phyloP scores from a whole-genome alignment of 2,888 invertebrate species.

The Zygaena filipendulae region DNA sequence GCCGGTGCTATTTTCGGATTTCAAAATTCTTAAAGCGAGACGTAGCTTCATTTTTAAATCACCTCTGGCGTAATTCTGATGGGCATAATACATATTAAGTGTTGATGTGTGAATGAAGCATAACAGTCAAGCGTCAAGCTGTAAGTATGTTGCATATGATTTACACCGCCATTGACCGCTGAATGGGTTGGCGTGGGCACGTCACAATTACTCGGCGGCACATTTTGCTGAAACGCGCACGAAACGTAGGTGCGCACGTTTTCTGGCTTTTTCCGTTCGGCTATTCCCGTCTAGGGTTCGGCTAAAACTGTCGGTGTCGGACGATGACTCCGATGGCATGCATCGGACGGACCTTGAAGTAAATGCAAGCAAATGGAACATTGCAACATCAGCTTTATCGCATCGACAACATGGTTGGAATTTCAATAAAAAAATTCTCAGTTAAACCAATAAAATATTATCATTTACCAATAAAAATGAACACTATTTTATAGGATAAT shows the following conservation, averaged over 20 bases:
- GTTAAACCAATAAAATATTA: conserved; percentile 26
- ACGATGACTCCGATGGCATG: conserved; percentile 59
- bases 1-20: too few species aligned
- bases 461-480: too few species aligned
- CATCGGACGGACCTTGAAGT: conserved; percentile 50
- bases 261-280: conserved; percentile 54
- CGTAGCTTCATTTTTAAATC: too few species aligned
- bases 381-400: conserved; percentile 14
- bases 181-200: conserved; percentile 8
- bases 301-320: conserved; percentile 56
- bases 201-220: conserved; percentile 2
- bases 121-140: too few species aligned
- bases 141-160: too few species aligned
- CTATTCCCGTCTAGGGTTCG: conserved; percentile 55
- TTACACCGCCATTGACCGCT: conserved; percentile 34
- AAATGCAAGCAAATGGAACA: conserved; percentile 18
- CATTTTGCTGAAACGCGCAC: conserved; percentile 47
- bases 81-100: too few species aligned
- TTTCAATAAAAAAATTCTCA: conserved; percentile 11
- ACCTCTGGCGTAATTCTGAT: too few species aligned
- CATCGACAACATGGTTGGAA: conserved; percentile 1
- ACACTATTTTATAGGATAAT: too few species aligned
- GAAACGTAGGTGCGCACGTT: conserved; percentile 38
- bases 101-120: too few species aligned
- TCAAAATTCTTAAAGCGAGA: too few species aligned